phyloP scores from a whole-genome alignment of 1,140 invertebrate genomes.

The Drosophila tropicalis region DNA sequence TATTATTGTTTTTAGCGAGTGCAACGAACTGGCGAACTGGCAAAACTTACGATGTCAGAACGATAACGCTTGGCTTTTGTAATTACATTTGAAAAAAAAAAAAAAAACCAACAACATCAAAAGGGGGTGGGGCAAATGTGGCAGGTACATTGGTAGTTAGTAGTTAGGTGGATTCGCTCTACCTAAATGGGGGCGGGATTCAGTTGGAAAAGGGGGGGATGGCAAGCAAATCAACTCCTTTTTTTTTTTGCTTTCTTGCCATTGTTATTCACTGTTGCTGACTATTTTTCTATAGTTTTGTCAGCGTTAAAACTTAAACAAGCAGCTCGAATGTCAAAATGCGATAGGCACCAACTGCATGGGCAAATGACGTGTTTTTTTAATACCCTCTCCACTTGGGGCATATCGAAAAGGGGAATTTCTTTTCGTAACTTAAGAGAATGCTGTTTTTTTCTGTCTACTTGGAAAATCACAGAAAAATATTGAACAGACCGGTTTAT shows the following conservation, averaged over 20 bases:
- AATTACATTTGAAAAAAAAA: constrained; percentile 65
- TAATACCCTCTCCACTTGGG: constrained; percentile 23
- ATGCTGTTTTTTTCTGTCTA: too few species aligned
- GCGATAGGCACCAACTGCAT: constrained; percentile 61
- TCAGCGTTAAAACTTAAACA: constrained; percentile 68
- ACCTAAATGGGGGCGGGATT: too few species aligned
- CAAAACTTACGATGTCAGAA: constrained; percentile 34
- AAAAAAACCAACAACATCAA: too few species aligned
- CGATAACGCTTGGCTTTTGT: constrained; percentile 64
- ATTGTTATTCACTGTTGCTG: constrained; percentile 42
- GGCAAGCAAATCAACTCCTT: constrained; percentile 31
- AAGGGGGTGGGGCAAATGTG: not conserved
- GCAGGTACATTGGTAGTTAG: constrained; percentile 14
- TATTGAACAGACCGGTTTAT: too few species aligned
- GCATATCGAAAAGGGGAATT: too few species aligned
- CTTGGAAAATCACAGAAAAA: too few species aligned
- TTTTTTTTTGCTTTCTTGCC: constrained; percentile 56
- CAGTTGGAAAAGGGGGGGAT: not conserved
- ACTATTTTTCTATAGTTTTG: constrained; percentile 49
- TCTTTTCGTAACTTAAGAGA: too few species aligned
- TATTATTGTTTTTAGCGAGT: constrained; percentile 64
- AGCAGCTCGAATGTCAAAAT: constrained; percentile 60
- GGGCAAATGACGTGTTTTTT: constrained; percentile 67
- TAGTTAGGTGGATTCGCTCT: not conserved
- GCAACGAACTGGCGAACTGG: constrained; percentile 65